Evolutionary conservation across 2,797 vertebrate genomes (phyloP), one percentile per base, ranked within the genome.

Genomic region (Phoeniculus purpureus): DNA sequence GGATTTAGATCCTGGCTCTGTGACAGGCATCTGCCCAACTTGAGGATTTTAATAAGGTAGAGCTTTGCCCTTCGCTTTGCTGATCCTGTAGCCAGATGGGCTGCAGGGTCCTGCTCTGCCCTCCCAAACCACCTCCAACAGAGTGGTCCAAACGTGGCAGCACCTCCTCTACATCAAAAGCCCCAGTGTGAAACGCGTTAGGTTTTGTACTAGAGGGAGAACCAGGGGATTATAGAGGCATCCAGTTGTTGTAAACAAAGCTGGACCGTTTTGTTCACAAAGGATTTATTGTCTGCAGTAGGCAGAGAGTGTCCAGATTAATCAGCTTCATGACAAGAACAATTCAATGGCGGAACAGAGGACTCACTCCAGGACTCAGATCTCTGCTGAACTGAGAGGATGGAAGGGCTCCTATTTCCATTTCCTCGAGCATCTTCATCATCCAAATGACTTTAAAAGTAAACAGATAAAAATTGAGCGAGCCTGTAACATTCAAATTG

Each of bases 231-330:
- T 96, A 93, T 51, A 78, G 96, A 90, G 96, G 92, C 89, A 91
- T 82, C 94, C 96, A 93, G 73, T 85, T 94, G 91, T 90, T 90
- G 70, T 94, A 96, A 96, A 96, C 94, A 95, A 87, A 96, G 79
- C 89, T 75, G 81, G 79, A 91, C 66, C 23, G 20, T 94, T 96
- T 94, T 65, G 73, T 87, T 89, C 92, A 94, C 94, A 96, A 85
- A 92, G 94, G 89, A 89, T 96, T 94, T 95, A 88, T 96, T 97
- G 95, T 97, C 95, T 4, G 4, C 58, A 6, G 48, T 80, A 73
- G 93, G 87, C 90, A 95, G 94, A 81, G 70, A 85, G 94, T 93
- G 88, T 96, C 94, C 85, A 76, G 86, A 95, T 88, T 91, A 95
- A 95, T 97, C 94, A 94, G 89, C 88, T 90, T 89, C 94, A 93